Percentiles rank a stretch among this genome's conserved stretches.
phyloP scores from a whole-genome alignment of 2,113 vertebrate genomes.

The Labrus mixtus region DNA sequence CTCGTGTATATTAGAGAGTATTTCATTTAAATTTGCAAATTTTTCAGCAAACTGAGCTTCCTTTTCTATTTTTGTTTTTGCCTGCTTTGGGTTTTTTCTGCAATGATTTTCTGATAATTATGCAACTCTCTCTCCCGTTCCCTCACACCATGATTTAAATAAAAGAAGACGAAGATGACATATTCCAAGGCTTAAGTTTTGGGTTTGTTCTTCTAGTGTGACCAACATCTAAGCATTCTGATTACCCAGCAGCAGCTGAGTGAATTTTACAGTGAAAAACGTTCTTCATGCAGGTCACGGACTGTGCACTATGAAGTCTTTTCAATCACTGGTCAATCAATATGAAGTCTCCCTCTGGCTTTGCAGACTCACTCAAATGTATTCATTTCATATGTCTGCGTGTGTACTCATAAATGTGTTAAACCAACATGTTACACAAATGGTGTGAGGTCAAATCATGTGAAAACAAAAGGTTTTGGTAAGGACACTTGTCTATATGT shows the following conservation, averaged over 20 bases:
- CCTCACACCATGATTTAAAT: no score
- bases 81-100: no score
- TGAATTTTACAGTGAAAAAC: not conserved
- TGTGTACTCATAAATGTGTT: not conserved
- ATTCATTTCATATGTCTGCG: not conserved
- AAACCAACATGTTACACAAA: not conserved
- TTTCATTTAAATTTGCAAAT: not conserved
- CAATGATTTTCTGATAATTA: no score
- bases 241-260: not conserved
- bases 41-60: no score
- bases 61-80: no score
- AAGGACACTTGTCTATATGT: not conserved
- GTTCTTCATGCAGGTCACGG: not conserved
- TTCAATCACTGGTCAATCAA: slow-evolving; percentile 8
- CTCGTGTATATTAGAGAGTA: not conserved
- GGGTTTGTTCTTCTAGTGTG: no score
- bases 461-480: not conserved
- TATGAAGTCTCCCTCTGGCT: not conserved
- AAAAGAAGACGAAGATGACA: no score
- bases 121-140: no score
- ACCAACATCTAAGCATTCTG: not conserved
- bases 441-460: not conserved
- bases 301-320: not conserved
- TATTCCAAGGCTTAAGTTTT: no score
- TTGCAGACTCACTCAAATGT: not conserved